Evolutionary conservation across 2,113 vertebrate genomes (phyloP), one percentile per base, ranked within the genome.

Genomic region (Chauna torquata): DNA sequence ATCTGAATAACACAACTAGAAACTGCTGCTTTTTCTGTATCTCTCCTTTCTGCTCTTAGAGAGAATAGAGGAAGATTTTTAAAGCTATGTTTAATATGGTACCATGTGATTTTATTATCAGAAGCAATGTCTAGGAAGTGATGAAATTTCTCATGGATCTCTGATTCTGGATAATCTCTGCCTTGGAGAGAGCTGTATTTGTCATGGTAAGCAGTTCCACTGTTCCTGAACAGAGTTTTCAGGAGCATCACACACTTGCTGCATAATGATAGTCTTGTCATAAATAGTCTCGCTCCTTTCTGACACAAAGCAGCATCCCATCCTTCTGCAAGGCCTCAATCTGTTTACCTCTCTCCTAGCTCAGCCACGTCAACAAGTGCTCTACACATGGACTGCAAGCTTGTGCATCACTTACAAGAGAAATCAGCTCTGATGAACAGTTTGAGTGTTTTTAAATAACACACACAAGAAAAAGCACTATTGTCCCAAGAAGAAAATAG

Each of bases 381-480:
- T 55, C 28, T 49, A 36, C 7, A 58, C 11, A 38, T 4, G 8
- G 45, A 66, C 20, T 50, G 22, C 45, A 78, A 52, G 79, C 15
- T 32, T 71, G 64, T 30, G 7, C 1, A 0, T 9, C 1, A 2
- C 44, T 79, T 34, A 59, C 0, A 71, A 19, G 12, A 71, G 68
- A 88, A 83, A 78, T 14, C 4, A 65, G 22, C 40, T 58, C 20
- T 32, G n/a, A 17, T 10, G 45, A 77, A n/a, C 52, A 68, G 16
- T 19, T 40, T 68, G 32, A 65, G 6, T 27, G 32, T 45, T 78
- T 59, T 58, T 3, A 68, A 86, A 65, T 52, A 74, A 57, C 8
- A 40, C 3, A 50, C 23, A 50, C 4, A 68, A 57, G 12, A 74
- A 76, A 64, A 93, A 83, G 12, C 5, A 52, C 17, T 62, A 7